Percentiles rank a stretch among this genome's conserved stretches.
These are phyloP conservation scores for Malurus alboscapulatus DNA, from an alignment of 2,113 vertebrate genomes.

Conservation along the genomic window DNA sequence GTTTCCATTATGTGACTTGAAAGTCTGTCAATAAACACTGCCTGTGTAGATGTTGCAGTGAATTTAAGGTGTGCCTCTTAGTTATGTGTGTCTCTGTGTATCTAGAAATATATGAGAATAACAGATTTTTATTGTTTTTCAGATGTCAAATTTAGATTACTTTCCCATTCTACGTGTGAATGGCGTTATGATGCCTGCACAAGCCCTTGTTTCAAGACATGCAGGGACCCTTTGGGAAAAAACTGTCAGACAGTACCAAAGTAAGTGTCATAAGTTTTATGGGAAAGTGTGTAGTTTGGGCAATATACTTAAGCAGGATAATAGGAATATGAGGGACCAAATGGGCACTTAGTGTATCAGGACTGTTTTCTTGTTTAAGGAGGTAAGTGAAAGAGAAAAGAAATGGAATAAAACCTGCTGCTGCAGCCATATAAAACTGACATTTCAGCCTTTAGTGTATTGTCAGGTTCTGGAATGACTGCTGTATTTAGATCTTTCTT, in stretches of 20 bases:
- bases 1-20: not conserved
- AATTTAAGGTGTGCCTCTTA: not conserved
- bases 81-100: not conserved
- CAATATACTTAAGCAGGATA: not conserved
- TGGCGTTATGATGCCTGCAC: slow-evolving; percentile 90
- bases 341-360: not conserved
- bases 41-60: not conserved
- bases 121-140: not conserved
- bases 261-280: slow-evolving; percentile 69
- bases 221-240: slow-evolving; percentile 84
- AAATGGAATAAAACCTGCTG: not conserved
- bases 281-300: not conserved
- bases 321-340: not conserved
- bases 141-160: slow-evolving; percentile 74
- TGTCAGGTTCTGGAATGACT: not conserved
- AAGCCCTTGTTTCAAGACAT: slow-evolving; percentile 90
- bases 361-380: not conserved
- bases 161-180: slow-evolving; percentile 80
- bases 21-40: not conserved
- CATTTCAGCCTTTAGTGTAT: not conserved
- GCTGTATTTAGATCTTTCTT: not conserved
- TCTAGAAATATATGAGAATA: not conserved
- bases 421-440: not conserved
- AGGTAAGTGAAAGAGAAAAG: not conserved
- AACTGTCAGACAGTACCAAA: slow-evolving; percentile 83